Evolutionary conservation across 2,888 invertebrate species (phyloP), one percentile per base, ranked within the genome.

Genomic region (Vandiemenella viatica): DNA sequence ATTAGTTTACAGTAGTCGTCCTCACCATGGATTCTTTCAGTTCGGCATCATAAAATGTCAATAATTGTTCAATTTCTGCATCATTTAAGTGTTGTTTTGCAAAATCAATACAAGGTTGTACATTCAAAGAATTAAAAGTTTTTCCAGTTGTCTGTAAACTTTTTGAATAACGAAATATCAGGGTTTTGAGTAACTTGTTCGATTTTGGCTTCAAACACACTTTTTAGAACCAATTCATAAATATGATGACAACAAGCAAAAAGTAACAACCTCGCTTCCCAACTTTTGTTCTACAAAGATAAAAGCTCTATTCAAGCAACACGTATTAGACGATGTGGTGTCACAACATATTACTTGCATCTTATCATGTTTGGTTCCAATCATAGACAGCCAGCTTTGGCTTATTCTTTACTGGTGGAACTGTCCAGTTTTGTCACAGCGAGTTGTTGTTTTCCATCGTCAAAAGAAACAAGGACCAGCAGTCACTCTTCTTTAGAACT

Each of bases 91-190:
- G 4, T 32, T 32, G 10, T 32, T 32, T 32, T n/a, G n/a, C 32
- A 32, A 32, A 32, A 21, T 45, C 45, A 4, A 13, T 45, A 22
- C 4, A 26, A 4, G n/a, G 16, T 32, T 45, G 21, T 21, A 45
- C 16, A 21, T 45, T 16, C 3, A 13, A 8, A 13, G 43, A 13
- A 43, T 43, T 18, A n/a, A 21, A 45, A 15, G n/a, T 37, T 46
- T 37, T 46, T 2, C 37, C 42, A 54, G 17, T 54, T 53, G 45
- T 44, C 47, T 49, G 21, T 53, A 15, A 4, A 51, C 23, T 45
- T 45, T 20, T 45, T 45, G 37, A 26, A 67, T 65, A 49, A 65
- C 7, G 55, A 52, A 53, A 58, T 59, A 49, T 59, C 54, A 18
- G 55, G 54, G 48, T 52, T 57, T 43, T 22, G 56, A 21, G 52